A percentile compares a stretch with the other conserved stretches of the same genome.
Evolutionary conservation across 2,113 vertebrate species (phyloP).

Genomic region (Dicentrarchus labrax): DNA sequence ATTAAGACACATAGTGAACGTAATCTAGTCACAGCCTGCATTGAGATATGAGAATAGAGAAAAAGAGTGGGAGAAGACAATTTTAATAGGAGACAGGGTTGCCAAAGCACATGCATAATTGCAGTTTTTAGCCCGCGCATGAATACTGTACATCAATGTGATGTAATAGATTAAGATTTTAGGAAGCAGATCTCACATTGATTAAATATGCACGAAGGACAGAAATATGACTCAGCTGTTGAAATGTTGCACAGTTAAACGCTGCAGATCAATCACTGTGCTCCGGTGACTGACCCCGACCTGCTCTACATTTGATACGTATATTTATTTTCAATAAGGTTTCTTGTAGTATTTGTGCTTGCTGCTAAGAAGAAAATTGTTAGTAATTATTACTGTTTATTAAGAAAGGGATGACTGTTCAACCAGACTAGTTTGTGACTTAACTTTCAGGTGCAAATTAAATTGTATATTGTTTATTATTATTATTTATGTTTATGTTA

Average conservation of each 20-base stretch:
- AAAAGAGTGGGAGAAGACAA: background rate
- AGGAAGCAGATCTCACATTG: background rate
- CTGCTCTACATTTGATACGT: background rate
- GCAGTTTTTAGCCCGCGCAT: background rate
- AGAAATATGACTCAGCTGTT: background rate
- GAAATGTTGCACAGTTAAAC: background rate
- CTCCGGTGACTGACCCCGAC: background rate
- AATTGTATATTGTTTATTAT: background rate
- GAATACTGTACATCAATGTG: background rate
- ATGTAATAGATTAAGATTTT: conserved; percentile 7
- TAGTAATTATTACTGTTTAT: background rate
- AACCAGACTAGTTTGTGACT: background rate
- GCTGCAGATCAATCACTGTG: background rate
- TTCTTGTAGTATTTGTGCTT: background rate
- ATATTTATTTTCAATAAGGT: no score
- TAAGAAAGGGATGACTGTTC: background rate
- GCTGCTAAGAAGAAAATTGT: background rate
- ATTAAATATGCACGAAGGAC: background rate
- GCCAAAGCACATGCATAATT: background rate
- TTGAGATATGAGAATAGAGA: background rate
- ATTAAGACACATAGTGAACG: conserved; percentile 2
- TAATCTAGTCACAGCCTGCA: background rate
- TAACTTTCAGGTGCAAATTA: no score
- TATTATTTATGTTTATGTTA: background rate
- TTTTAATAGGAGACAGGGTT: conserved; percentile 9